These are phyloP conservation scores for roundworm (Caenorhabditis elegans) DNA, from an alignment of 1,140 invertebrate species.

Conservation along the genomic window WBcel235 BX284606.5:3595001-3595500, in stretches of 20 bases:
- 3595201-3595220: slow-evolving; percentile 5
- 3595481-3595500: no score
- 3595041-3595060: neutral
- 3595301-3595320: neutral
- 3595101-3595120: neutral
- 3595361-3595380: slow-evolving; percentile 11
- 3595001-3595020: neutral
- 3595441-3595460: neutral
- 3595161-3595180: neutral
- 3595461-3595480: no score
- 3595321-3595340: neutral
- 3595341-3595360: neutral
- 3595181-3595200: neutral
- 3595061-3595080: no score
- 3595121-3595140: neutral
- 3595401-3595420: neutral
- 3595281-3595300: neutral
- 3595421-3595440: neutral
- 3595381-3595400: slow-evolving; percentile 12
- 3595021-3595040: neutral
- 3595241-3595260: neutral
- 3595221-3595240: neutral
- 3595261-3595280: neutral
- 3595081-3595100: slow-evolving; percentile 9
- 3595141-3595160: neutral